Conservation (phyloP, 2,797 vertebrate genomes). For the Etheostoma nigrum region DNA sequence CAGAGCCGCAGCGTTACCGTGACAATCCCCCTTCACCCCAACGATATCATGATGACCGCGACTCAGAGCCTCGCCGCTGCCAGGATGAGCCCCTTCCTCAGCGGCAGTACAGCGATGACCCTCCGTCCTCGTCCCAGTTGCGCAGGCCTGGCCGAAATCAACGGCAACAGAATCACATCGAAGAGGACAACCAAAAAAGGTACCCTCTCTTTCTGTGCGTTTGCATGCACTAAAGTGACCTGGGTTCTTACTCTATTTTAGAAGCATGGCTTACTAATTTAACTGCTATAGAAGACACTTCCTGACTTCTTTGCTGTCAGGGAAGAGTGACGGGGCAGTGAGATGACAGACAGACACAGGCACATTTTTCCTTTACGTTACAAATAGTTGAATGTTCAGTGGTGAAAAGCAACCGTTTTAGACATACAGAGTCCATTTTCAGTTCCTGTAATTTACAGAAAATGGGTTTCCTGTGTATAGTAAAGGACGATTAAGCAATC, state of each 20-base stretch:
- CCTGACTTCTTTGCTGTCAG: not conserved
- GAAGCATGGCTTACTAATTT: not conserved
- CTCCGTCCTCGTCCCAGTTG: conserved; percentile 61
- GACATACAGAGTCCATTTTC: no score
- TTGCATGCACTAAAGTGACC: not conserved
- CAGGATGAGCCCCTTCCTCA: conserved; percentile 54
- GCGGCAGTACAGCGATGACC: conserved; percentile 75
- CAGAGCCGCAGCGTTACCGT: conserved; percentile 55
- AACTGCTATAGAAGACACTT: not conserved
- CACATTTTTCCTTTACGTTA: not conserved
- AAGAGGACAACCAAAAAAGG: conserved; percentile 69
- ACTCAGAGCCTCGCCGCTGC: conserved; percentile 41
- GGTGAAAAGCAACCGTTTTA: no score
- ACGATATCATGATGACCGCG: conserved; percentile 38
- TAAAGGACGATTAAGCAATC: not conserved
- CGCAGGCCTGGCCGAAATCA: conserved; percentile 44
- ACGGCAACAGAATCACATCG: conserved; percentile 58
- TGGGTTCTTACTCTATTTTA: not conserved
- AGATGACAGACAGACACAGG: not conserved
- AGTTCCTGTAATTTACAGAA: not conserved
- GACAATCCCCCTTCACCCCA: conserved; percentile 57
- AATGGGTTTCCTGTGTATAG: not conserved
- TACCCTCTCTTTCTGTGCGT: conserved; percentile 11
- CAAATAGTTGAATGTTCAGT: not conserved
- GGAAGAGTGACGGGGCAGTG: not conserved